These are phyloP conservation scores for Sapajus apella DNA, from an alignment of 2,113 vertebrate species.

Conservation along the genomic window DNA sequence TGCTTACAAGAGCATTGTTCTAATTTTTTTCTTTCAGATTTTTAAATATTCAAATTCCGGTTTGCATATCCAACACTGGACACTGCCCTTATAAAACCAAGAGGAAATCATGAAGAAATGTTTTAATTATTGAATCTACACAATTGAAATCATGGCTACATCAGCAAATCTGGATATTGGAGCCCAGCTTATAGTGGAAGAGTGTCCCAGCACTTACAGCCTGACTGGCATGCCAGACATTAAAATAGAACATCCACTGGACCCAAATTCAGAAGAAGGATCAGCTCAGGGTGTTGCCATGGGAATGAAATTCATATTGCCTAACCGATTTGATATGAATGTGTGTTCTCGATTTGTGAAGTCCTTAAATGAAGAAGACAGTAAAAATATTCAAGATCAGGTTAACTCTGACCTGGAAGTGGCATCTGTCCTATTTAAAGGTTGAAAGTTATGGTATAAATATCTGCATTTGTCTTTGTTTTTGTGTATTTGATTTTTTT, in stretches of 20 bases:
- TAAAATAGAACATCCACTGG: slow-evolving; percentile 92
- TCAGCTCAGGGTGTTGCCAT: slow-evolving; percentile 91
- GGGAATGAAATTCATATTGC: slow-evolving; percentile 98
- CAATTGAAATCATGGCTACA: slow-evolving; percentile 81
- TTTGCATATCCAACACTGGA: neutral
- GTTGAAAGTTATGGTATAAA: slow-evolving; percentile 84
- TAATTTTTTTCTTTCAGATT: slow-evolving; percentile 69
- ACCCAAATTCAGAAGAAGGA: slow-evolving; percentile 84
- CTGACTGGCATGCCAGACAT: slow-evolving; percentile 90
- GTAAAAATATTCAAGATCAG: slow-evolving; percentile 99
- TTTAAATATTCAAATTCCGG: neutral
- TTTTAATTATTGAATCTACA: slow-evolving; percentile 48
- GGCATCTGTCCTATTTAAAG: slow-evolving; percentile 98
- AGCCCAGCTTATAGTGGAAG: slow-evolving; percentile 88
- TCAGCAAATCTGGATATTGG: slow-evolving; percentile 82
- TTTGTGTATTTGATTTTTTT: neutral
- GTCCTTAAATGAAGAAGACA: slow-evolving; percentile 98
- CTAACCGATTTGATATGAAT: slow-evolving; percentile 99
- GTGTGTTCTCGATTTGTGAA: slow-evolving; percentile 99
- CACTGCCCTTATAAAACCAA: neutral
- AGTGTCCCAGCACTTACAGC: slow-evolving; percentile 89
- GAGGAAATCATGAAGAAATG: slow-evolving; percentile 59
- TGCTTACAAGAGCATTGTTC: neutral
- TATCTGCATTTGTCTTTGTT: slow-evolving; percentile 56
- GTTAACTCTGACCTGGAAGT: slow-evolving; percentile 99